Evolutionary conservation across 2,888 invertebrate genomes (phyloP), one percentile per base, ranked within the genome.

Genomic region (Rhingia campestris): DNA sequence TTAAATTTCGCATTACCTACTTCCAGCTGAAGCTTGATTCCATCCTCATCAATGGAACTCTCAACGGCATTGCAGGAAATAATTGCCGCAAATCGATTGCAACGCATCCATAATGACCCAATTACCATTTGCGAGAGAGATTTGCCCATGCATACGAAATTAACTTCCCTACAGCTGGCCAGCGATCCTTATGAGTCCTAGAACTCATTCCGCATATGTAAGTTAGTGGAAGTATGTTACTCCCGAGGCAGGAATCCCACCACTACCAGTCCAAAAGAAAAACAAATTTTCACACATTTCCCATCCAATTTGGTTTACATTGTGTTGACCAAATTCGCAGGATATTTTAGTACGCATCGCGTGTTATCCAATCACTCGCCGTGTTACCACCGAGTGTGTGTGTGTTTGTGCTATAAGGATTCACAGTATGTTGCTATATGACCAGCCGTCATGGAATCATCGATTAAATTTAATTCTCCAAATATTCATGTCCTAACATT

Each of bases 81-180:
- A 77, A 82, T 73, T 73, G 61, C 76, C 67, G 32, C 70, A 76
- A 58, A 76, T 75, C 51, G 66, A 67, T 74, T 80, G 43, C 56
- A 69, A 56, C 49, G 66, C 76, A 22, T 22, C 22, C 22, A 81
- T 67, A 72, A 76, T 61, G 77, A 77, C 70, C 54, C 77, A 67
- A 82, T 82, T 82, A 73, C 43, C 61, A 51, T 53, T 41, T 41
- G 22, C 22, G 47, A n/a, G 9, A 22, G 67, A 67, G 67, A 82
- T 77, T 73, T 73, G 35, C 61, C 41, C 67, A 72, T 76, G 39
- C 53, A 49, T 64, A n/a, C n/a, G 53, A 45, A n/a, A 45, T 22
- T 4, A 30, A 22, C 22, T 7, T 30, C 6, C 3, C 10, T 7
- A 14, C 4, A 6, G 14, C 0, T 7, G 22, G 30, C 30, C 47